A percentile compares a stretch with the other conserved stretches of the same genome.
Evolutionary conservation across 2,797 vertebrate genomes (phyloP).

Genomic region (Chloroceryle amazona): DNA sequence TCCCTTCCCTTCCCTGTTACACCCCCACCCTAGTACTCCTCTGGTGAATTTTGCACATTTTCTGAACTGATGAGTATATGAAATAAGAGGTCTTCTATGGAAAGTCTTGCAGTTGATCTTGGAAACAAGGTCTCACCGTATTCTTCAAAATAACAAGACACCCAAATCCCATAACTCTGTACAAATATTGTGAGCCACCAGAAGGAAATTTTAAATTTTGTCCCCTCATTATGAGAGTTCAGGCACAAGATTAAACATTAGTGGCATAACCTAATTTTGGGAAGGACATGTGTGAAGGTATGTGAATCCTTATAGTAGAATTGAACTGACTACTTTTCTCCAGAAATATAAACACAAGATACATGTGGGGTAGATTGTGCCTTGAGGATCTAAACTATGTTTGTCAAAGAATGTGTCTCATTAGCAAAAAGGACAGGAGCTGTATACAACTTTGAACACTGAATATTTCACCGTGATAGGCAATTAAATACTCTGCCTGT

Average conservation of each 20-base stretch:
- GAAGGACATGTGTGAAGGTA: not conserved
- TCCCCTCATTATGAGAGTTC: not conserved
- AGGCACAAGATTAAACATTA: conserved; percentile 14
- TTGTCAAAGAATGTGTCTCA: not conserved
- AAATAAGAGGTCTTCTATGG: conserved; percentile 28
- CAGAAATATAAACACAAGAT: not conserved
- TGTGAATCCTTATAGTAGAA: not conserved
- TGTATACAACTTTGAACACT: not conserved
- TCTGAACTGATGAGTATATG: conserved; percentile 28
- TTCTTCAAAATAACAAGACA: not conserved
- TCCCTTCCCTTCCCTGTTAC: not conserved
- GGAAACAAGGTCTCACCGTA: conserved; percentile 17
- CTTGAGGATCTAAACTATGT: not conserved
- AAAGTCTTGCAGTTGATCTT: conserved; percentile 13
- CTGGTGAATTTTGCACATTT: conserved; percentile 34
- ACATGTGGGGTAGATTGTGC: not conserved
- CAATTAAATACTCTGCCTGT: not conserved
- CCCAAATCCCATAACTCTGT: not conserved
- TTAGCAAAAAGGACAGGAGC: not conserved
- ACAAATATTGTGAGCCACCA: conserved; percentile 7
- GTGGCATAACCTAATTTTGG: not conserved
- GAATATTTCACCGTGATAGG: not conserved
- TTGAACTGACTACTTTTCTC: not conserved
- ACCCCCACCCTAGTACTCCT: rapidly evolving
- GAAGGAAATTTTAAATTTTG: not conserved